A percentile compares a stretch with the other conserved stretches of the same genome.
phyloP scores from a whole-genome alignment of 2,113 vertebrate genomes.

The Cyanoramphus novaezelandiae region DNA sequence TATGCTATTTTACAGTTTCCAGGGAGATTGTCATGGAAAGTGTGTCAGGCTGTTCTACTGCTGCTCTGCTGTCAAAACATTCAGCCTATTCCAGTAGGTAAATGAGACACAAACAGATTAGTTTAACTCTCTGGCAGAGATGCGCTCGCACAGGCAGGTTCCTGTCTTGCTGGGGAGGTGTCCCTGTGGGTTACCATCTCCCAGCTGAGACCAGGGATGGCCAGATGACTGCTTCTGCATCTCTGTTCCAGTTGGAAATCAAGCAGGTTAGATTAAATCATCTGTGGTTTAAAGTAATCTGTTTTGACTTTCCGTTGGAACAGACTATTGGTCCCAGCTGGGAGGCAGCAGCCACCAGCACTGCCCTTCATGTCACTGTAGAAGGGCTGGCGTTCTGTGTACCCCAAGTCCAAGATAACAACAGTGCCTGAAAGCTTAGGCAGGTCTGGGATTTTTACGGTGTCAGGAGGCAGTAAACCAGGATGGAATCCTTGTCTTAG shows the following conservation, averaged over 20 bases:
- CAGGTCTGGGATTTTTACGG: not conserved
- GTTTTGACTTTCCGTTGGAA: conserved; percentile 50
- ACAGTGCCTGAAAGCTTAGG: not conserved
- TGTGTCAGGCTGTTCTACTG: not conserved
- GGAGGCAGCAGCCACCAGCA: not conserved
- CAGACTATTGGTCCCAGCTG: conserved; percentile 14
- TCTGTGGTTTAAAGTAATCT: conserved; percentile 49
- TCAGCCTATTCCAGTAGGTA: not conserved
- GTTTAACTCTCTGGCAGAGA: conserved; percentile 17
- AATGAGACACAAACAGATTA: conserved; percentile 29
- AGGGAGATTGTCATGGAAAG: not conserved
- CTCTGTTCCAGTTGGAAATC: conserved; percentile 24
- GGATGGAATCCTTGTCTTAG: not conserved
- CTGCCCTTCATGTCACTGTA: not conserved
- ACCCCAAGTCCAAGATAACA: rapidly evolving
- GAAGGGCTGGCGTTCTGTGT: not conserved
- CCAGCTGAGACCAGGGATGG: conserved; percentile 35
- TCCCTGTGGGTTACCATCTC: conserved; percentile 12
- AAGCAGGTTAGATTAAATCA: conserved; percentile 58
- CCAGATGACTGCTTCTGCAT: conserved; percentile 27
- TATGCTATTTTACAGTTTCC: not conserved
- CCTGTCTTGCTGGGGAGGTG: not conserved
- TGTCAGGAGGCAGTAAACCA: not conserved
- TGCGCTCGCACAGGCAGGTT: not conserved
- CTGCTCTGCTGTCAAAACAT: not conserved